These are phyloP conservation scores for Corbicula japonica DNA, from an alignment of 2,888 invertebrate genomes.

Conservation along the genomic window DNA sequence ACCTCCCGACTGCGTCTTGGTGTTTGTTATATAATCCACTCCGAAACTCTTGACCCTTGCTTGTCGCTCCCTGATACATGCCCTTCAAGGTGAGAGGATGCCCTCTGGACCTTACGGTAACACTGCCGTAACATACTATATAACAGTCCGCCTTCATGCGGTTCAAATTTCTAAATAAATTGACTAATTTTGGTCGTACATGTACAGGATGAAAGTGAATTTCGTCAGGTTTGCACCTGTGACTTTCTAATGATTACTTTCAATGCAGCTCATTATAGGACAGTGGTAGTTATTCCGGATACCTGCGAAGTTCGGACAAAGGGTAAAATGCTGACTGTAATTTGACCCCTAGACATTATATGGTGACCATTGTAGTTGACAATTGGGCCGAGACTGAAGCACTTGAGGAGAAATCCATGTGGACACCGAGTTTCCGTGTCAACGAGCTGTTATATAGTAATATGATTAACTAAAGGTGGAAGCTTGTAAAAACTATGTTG, in stretches of 20 bases:
- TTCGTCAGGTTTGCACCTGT: constrained; percentile 52
- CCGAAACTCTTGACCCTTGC: constrained; percentile 13
- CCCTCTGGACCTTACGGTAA: constrained; percentile 30
- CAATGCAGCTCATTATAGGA: constrained; percentile 59
- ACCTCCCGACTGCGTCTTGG: constrained; percentile 3
- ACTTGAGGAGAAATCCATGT: constrained; percentile 55
- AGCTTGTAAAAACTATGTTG: too few relatives aligned
- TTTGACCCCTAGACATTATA: constrained; percentile 61
- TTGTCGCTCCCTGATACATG: constrained; percentile 25
- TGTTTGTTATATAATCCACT: constrained; percentile 28
- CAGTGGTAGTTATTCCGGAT: constrained; percentile 55
- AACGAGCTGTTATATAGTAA: constrained; percentile 14
- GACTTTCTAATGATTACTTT: constrained; percentile 58
- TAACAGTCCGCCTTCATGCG: constrained; percentile 50
- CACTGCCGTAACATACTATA: constrained; percentile 46
- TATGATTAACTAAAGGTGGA: too few relatives aligned
- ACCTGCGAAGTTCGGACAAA: constrained; percentile 57
- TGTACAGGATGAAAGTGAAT: constrained; percentile 60
- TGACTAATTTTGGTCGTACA: constrained; percentile 58
- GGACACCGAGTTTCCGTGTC: constrained; percentile 53
- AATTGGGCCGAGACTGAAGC: constrained; percentile 44
- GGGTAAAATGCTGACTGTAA: constrained; percentile 59
- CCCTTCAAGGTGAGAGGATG: constrained; percentile 30
- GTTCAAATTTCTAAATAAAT: constrained; percentile 61
- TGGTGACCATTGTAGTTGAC: constrained; percentile 58